Evolutionary conservation across 2,113 vertebrate genomes (phyloP).

Genomic region (Zosterops japonicus): DNA sequence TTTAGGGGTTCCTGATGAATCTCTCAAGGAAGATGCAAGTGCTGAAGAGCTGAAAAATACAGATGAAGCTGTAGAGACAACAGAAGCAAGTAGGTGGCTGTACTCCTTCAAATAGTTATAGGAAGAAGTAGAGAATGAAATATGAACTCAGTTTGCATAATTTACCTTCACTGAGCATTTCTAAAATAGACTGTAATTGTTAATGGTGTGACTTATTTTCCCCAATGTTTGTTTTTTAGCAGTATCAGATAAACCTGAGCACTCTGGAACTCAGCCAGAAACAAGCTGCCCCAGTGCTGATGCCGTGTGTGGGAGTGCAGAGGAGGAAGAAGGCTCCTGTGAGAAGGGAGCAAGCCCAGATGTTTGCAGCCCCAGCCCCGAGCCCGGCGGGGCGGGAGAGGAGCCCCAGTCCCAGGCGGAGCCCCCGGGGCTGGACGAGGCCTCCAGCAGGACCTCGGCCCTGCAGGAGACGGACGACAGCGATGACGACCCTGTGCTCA

Average conservation of each 20-base stretch:
- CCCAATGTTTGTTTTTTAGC: constrained; percentile 8
- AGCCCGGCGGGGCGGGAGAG: neutral
- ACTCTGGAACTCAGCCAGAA: constrained; percentile 27
- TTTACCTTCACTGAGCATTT: neutral
- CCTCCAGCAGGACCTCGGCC: constrained; percentile 67
- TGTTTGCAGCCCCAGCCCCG: no score
- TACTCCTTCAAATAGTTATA: neutral
- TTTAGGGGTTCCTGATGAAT: constrained; percentile 63
- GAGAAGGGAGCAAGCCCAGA: neutral
- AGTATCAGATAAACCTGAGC: constrained; percentile 37
- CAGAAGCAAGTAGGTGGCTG: constrained; percentile 48
- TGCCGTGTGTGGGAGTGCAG: neutral
- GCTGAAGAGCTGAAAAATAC: constrained; percentile 25
- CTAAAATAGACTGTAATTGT: neutral
- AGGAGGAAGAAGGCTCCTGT: constrained; percentile 53
- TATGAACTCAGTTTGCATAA: neutral
- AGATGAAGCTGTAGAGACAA: constrained; percentile 4
- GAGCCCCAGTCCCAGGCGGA: constrained; percentile 59
- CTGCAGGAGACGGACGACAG: constrained; percentile 94
- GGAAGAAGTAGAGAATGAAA: neutral
- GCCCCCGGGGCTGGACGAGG: constrained; percentile 67
- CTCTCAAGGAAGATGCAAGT: constrained; percentile 15
- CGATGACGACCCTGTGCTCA: constrained; percentile 92
- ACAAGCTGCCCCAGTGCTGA: neutral
- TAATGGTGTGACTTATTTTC: neutral